Percentiles rank a stretch among this genome's conserved stretches.
Conservation (phyloP, 2,113 vertebrate species). For the Indicator maculatus region DNA sequence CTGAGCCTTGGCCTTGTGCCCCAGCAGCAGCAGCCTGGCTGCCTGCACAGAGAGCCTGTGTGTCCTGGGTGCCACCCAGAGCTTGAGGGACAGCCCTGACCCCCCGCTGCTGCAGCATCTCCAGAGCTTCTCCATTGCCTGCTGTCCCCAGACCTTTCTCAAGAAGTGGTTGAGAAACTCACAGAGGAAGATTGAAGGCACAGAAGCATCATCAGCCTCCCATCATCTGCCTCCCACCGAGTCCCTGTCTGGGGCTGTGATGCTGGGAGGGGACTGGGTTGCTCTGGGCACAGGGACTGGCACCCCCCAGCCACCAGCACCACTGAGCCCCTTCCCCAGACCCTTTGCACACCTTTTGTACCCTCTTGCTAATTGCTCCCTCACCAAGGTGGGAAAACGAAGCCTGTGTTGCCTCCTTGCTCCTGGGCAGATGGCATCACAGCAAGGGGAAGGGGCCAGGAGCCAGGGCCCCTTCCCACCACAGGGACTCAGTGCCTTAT, state of each 20-base stretch:
- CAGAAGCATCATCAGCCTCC: not conserved
- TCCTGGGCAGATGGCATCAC: not conserved
- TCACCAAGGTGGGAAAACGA: fast-evolving
- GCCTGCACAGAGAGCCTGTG: fast-evolving
- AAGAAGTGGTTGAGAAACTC: not conserved
- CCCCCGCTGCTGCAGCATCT: not conserved
- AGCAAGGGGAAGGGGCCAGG: too few relatives aligned
- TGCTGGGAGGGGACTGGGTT: fast-evolving
- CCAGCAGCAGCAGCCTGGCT: not conserved
- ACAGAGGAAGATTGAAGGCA: not conserved
- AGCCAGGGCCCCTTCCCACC: too few relatives aligned
- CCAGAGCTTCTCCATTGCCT: not conserved
- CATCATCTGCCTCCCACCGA: fast-evolving
- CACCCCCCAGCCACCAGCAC: not conserved
- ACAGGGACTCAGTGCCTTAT: fast-evolving
- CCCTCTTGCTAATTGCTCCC: not conserved
- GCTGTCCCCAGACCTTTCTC: not conserved
- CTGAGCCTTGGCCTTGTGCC: not conserved
- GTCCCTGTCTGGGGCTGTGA: fast-evolving
- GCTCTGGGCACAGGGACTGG: not conserved
- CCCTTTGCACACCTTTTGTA: too few relatives aligned
- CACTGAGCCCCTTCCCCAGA: not conserved
- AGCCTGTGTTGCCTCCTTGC: too few relatives aligned
- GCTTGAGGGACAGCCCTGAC: fast-evolving
- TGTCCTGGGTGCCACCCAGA: not conserved